Evolutionary conservation across 2,888 invertebrate genomes (phyloP).

Genomic region (Drosophila hamatofila): DNA sequence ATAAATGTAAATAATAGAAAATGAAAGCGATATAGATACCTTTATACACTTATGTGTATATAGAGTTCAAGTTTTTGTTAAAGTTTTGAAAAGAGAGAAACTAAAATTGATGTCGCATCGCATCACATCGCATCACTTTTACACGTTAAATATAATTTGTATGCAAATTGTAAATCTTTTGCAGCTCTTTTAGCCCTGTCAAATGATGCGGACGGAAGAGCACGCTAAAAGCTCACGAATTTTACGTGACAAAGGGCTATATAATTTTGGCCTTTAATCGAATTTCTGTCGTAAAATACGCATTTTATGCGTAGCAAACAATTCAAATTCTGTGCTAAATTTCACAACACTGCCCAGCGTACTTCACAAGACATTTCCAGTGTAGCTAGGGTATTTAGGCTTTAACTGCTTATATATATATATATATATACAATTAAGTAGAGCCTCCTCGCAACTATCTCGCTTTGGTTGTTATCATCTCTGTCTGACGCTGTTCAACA

Average conservation of each 20-base stretch:
- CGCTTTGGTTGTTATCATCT: slow-evolving; percentile 3
- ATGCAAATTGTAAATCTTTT: slow-evolving; percentile 16
- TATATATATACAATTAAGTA: slow-evolving; percentile 6
- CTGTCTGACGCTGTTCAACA: slow-evolving; percentile 22
- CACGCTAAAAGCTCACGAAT: slow-evolving; percentile 10
- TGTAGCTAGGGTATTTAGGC: neutral
- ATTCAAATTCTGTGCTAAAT: neutral
- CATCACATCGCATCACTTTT: neutral
- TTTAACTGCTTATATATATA: neutral
- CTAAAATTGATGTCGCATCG: neutral
- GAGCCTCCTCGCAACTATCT: slow-evolving; percentile 1
- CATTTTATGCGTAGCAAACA: neutral
- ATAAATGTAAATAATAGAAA: neutral
- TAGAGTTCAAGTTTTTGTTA: neutral
- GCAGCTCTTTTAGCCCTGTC: slow-evolving; percentile 2
- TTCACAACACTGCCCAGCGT: neutral
- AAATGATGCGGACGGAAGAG: slow-evolving; percentile 2
- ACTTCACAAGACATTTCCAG: neutral
- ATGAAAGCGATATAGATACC: neutral
- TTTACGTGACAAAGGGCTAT: slow-evolving; percentile 14
- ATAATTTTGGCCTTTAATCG: slow-evolving; percentile 18
- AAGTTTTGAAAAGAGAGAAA: neutral
- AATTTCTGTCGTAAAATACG: slow-evolving; percentile 10
- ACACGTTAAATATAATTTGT: slow-evolving; percentile 1
- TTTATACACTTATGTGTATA: neutral